phyloP scores from a whole-genome alignment of 2,888 invertebrate genomes.

The Hipparchia semele region DNA sequence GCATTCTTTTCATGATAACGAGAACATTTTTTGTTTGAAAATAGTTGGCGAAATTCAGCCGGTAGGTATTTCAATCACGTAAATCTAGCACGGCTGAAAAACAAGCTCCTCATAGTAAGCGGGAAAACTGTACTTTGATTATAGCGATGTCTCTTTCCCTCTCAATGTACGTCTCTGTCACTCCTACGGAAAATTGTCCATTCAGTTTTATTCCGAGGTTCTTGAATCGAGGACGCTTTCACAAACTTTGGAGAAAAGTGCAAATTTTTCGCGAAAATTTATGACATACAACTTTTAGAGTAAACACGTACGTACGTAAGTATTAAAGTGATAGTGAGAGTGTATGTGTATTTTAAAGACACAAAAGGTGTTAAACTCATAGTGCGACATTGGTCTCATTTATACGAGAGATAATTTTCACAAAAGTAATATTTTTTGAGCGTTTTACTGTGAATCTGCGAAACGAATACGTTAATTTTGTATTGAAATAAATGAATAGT shows the following conservation, averaged over 20 bases:
- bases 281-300: neutral
- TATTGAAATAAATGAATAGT: conserved; percentile 10
- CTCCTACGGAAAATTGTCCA: conserved; percentile 24
- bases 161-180: conserved; percentile 22
- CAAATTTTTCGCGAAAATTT: conserved; percentile 5
- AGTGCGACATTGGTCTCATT: neutral
- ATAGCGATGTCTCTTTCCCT: conserved; percentile 11
- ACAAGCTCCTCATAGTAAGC: conserved; percentile 1
- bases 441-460: neutral
- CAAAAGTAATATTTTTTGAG: neutral
- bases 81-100: neutral
- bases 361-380: neutral
- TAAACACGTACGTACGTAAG: neutral
- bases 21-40: neutral
- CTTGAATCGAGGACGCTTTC: conserved; percentile 25
- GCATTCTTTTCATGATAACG: neutral
- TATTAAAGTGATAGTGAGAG: too few relatives aligned
- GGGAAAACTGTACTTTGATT: conserved; percentile 1
- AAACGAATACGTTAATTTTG: neutral
- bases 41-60: neutral
- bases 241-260: neutral
- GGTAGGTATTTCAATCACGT: conserved; percentile 8
- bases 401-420: neutral
- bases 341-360: neutral
- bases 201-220: conserved; percentile 28